Percentiles rank a stretch among this genome's conserved stretches.
phyloP scores from a whole-genome alignment of 2,888 invertebrate genomes.

The Kryphioiulus occultus region DNA sequence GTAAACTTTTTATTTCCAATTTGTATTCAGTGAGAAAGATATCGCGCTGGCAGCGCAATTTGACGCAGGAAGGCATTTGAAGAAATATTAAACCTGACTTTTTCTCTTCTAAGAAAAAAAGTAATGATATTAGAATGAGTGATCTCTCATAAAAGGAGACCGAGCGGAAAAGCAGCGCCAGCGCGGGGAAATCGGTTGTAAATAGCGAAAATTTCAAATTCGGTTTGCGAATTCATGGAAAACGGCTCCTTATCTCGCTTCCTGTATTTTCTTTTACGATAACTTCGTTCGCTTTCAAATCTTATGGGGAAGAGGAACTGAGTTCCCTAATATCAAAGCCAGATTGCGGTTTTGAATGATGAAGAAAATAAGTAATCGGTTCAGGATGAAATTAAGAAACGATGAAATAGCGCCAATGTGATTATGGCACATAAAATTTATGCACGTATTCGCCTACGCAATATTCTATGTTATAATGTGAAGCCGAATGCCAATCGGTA shows the following conservation, averaged over 20 bases:
- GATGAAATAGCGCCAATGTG: background rate
- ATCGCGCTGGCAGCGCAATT: background rate
- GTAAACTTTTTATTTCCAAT: conserved; percentile 33
- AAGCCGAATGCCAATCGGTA: no score
- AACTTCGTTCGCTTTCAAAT: background rate
- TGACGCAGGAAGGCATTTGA: conserved; percentile 29
- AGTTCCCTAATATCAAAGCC: background rate
- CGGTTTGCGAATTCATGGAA: background rate
- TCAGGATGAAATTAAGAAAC: background rate
- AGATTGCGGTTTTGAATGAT: background rate
- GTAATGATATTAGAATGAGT: background rate
- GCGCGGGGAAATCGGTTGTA: background rate
- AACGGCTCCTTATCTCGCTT: background rate
- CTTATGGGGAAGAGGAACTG: background rate
- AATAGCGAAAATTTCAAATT: conserved; percentile 3
- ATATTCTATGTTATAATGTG: background rate
- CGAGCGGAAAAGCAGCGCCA: background rate
- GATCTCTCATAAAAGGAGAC: background rate
- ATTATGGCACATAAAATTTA: background rate
- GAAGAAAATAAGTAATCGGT: background rate
- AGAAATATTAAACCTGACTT: background rate
- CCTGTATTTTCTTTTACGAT: background rate
- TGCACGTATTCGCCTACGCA: background rate
- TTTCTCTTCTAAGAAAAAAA: background rate
- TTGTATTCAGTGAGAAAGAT: conserved; percentile 33